Conservation (phyloP, 2,797 vertebrate species). For the Cyprinodon diabolis region DNA sequence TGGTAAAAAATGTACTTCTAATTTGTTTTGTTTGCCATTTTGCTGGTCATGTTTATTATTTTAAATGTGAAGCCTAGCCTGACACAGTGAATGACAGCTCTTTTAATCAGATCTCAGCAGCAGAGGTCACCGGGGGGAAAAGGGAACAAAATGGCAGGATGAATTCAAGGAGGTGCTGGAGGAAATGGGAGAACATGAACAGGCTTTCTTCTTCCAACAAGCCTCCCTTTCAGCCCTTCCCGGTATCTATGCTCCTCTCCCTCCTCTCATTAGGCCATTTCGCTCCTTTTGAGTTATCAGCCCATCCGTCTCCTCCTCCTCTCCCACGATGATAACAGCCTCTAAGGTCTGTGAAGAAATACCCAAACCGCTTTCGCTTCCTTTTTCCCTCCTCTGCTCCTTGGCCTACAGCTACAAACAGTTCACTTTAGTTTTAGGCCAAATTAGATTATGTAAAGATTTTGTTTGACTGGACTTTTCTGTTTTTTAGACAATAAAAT, state of each 20-base stretch:
- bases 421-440: constrained; percentile 16
- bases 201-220: constrained; percentile 49
- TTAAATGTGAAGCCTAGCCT: constrained; percentile 28
- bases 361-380: constrained; percentile 64
- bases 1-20: constrained; percentile 6
- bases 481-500: too few species aligned
- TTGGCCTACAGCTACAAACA: constrained; percentile 42
- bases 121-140: constrained; percentile 36
- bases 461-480: not conserved
- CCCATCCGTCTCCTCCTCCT: constrained; percentile 65
- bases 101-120: constrained; percentile 45
- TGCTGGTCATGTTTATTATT: constrained; percentile 27
- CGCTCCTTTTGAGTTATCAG: constrained; percentile 56
- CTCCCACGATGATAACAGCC: constrained; percentile 74
- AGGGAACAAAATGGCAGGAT: constrained; percentile 27
- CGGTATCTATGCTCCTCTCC: constrained; percentile 28
- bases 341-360: constrained; percentile 66
- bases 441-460: not conserved
- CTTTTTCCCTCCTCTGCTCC: constrained; percentile 32
- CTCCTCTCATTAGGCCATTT: constrained; percentile 39
- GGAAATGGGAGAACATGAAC: constrained; percentile 46
- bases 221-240: constrained; percentile 55
- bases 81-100: constrained; percentile 23
- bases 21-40: constrained; percentile 7
- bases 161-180: constrained; percentile 48